A percentile compares a stretch with the other conserved stretches of the same genome.
phyloP scores from a whole-genome alignment of 2,113 vertebrate genomes.

The Myotis brandtii region DNA sequence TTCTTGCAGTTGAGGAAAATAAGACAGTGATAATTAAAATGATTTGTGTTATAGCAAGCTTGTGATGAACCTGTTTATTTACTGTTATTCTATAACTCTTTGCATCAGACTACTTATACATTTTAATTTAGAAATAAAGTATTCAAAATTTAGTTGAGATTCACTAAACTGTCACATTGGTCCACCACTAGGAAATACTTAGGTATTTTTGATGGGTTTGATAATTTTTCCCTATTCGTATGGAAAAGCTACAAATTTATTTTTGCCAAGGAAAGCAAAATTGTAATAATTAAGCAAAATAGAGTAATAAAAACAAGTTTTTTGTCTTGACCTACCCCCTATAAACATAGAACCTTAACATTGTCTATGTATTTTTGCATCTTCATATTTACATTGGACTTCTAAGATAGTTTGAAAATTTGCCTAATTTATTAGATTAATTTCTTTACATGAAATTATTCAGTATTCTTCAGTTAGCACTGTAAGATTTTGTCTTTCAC shows the following conservation, averaged over 20 bases:
- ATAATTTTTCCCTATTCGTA: neutral
- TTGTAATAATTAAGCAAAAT: neutral
- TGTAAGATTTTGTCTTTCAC: neutral
- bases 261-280: neutral
- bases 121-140: constrained; percentile 38
- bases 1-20: neutral
- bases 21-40: neutral
- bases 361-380: neutral
- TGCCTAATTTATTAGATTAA: neutral
- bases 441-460: neutral
- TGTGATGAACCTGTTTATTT: neutral
- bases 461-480: neutral
- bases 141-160: constrained; percentile 1
- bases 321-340: neutral
- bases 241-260: neutral
- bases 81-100: neutral
- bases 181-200: neutral
- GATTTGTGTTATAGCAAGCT: neutral
- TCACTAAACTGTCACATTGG: neutral
- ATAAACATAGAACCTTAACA: neutral
- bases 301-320: neutral
- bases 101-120: neutral
- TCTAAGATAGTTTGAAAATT: neutral
- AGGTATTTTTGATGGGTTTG: neutral
- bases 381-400: constrained; percentile 1